Conservation (phyloP, 2,797 vertebrate species). For the Sebastes baramenuke region DNA sequence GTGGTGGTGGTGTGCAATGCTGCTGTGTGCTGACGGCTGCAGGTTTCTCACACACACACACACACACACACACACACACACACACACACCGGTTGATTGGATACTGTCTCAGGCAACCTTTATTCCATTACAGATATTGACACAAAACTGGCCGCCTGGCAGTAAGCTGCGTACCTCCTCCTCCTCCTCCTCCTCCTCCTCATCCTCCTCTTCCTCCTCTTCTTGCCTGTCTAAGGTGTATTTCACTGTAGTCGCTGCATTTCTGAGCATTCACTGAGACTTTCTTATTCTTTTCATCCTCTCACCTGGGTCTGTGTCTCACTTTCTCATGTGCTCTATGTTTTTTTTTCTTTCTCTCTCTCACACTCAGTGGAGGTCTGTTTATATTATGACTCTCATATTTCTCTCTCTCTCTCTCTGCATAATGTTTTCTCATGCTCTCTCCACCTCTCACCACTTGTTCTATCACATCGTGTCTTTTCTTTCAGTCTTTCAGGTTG, state of each 20-base stretch:
- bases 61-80: constrained; percentile 45
- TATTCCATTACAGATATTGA: constrained; percentile 73
- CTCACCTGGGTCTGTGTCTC: constrained; percentile 50
- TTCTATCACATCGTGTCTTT: neutral
- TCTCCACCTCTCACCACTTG: constrained; percentile 3
- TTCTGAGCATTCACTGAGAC: constrained; percentile 6
- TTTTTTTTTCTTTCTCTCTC: neutral
- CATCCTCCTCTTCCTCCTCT: neutral
- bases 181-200: neutral
- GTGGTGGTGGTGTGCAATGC: neutral
- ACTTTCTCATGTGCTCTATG: constrained; percentile 38
- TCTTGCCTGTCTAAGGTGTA: neutral
- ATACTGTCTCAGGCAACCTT: constrained; percentile 45
- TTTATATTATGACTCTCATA: constrained; percentile 67
- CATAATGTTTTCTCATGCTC: constrained; percentile 44
- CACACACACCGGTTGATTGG: constrained; percentile 50
- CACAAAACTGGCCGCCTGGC: constrained; percentile 30
- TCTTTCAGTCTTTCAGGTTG: neutral
- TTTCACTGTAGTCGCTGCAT: constrained; percentile 2
- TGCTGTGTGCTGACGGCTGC: constrained; percentile 52
- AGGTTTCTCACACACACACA: constrained; percentile 28
- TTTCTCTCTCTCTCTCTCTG: constrained; percentile 40
- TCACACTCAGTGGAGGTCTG: constrained; percentile 44
- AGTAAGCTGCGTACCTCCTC: constrained; percentile 8
- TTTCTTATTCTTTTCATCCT: constrained; percentile 32